Evolutionary conservation across 2,797 vertebrate genomes (phyloP).

Genomic region (Phyllotis vaccarum): DNA sequence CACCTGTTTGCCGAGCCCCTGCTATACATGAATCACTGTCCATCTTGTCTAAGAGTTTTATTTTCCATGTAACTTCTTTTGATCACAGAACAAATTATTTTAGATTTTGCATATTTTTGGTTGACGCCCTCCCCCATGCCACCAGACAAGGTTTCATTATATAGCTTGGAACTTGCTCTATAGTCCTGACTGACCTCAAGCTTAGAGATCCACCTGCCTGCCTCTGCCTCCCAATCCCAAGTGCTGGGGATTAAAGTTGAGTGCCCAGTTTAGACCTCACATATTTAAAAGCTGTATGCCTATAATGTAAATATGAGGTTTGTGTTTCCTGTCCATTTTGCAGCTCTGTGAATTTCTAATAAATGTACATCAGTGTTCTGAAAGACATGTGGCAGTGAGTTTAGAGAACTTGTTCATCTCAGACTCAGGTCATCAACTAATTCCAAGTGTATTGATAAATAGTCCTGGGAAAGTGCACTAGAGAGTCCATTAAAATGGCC

Average conservation of each 20-base stretch:
- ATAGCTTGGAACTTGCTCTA: background rate
- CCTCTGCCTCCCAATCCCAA: background rate
- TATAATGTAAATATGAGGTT: constrained; percentile 41
- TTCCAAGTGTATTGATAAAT: constrained; percentile 35
- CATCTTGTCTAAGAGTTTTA: constrained; percentile 20
- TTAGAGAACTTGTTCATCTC: constrained; percentile 27
- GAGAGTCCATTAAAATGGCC: background rate
- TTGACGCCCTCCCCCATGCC: too few species aligned
- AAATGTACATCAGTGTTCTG: constrained; percentile 13
- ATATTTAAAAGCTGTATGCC: constrained; percentile 37
- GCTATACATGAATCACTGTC: background rate
- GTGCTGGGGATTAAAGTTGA: background rate
- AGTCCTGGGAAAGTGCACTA: constrained; percentile 46
- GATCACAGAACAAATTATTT: constrained; percentile 43
- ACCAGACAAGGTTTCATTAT: background rate
- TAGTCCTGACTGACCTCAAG: background rate
- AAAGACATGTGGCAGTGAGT: constrained; percentile 20
- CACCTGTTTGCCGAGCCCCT: background rate
- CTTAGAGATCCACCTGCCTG: background rate
- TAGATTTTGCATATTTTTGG: background rate
- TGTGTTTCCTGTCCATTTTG: constrained; percentile 35
- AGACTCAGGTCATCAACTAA: constrained; percentile 53
- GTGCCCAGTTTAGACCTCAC: background rate
- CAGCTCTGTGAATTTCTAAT: constrained; percentile 35
- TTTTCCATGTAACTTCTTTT: constrained; percentile 58